Base-by-base conservation (phyloP, 2,888 invertebrate genomes). In the Disparrhopalites patrizii region DNA sequence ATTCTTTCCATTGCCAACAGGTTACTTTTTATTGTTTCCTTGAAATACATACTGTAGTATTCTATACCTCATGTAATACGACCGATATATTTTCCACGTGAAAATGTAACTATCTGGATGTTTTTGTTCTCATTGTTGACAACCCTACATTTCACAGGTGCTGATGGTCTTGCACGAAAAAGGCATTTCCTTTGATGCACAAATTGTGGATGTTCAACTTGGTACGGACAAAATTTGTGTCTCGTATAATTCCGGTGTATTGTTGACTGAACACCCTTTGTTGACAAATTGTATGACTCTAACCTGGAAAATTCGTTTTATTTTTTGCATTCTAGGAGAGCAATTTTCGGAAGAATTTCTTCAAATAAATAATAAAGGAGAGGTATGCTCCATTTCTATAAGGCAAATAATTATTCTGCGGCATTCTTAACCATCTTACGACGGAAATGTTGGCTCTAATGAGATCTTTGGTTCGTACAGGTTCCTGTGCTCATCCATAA, bases 271-370 rank as follows among this genome's bases (percentile, higher is more conserved):
- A n/a, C n/a, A n/a, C n/a, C n/a, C n/a, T n/a, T n/a, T n/a, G n/a
- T n/a, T n/a, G n/a, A n/a, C n/a, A n/a, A n/a, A n/a, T n/a, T n/a
- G n/a, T n/a, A n/a, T n/a, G n/a, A n/a, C n/a, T n/a, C n/a, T n/a
- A n/a, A n/a, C n/a, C n/a, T n/a, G n/a, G n/a, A n/a, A n/a, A n/a
- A 36, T 36, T 36, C 13, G 36, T 36, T 36, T 36, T 36, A 13
- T 36, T 10, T 13, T 36, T 36, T 36, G 8, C 8, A 36, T n/a
- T 13, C 18, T 13, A 50, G 50, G 50, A 4, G 50, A 50, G 10
- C 50, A 50, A 20, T 50, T 50, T 50, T 50, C 50, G 20, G 50
- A 50, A 20, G 50, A 50, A 10, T 50, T 50, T 50, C 25, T 50
- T 2, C 50, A 50, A 10, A 20, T 50, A 50, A 50, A 50, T 50